Base-by-base conservation (phyloP, 2,797 vertebrate genomes). In the Peromyscus aztecus region DNA sequence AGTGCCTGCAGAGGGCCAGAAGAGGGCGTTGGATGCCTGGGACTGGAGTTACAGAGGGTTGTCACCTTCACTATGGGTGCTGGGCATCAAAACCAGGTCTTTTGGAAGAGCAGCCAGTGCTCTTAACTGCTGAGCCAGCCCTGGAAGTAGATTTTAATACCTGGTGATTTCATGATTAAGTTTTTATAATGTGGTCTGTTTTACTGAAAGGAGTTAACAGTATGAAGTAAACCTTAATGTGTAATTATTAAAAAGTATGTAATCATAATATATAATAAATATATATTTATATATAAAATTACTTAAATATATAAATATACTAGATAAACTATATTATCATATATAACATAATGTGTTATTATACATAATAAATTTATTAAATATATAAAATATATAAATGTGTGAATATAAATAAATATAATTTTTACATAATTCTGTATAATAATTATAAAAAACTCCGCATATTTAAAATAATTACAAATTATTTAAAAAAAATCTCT, bases 111-210 rank as follows among this genome's bases (percentile, higher is more conserved):
- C 29, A 84, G 59, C 16, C 59, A 34, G 59, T 65, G 40, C 29
- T 46, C 16, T 65, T 19, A 34, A 46, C 40, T 84, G 27, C 59
- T 84, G 52, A 65, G 59, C 40, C 81, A 63, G 37, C 2, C 17
- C 16, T n/a, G 55, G 40, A 93, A 77, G 59, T 43, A 61, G 84
- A 49, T 89, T 95, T 63, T 59, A 37, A 31, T 59, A 23, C 27
- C 90, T 87, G 34, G 7, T 76, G 46, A 63, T 52, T 96, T 96
- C 23, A 81, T 91, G 52, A 57, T 34, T 93, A 92, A 65, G 49
- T 71, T 94, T 73, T 78, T 90, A 12, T 76, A 46, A 8, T 83
- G 23, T 83, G 16, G 1, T 84, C 21, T 84, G 16, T 96, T 94
- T 85, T 67, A 90, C 57, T n/a, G 46, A 84, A 94, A 61, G 6